phyloP scores from a whole-genome alignment of 2,113 vertebrate species.

The Alaudala cheleensis region DNA sequence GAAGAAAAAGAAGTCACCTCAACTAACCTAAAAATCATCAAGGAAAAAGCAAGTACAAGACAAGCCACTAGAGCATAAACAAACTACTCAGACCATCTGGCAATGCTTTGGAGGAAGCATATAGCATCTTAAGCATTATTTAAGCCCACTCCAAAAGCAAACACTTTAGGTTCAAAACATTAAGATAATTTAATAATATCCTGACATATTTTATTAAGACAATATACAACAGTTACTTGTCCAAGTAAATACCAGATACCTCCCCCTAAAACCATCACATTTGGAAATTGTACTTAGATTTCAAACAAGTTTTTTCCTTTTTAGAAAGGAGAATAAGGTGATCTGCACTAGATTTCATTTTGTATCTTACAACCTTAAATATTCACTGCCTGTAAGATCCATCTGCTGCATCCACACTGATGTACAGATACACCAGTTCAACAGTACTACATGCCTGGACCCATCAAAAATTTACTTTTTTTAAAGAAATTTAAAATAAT shows the following conservation, averaged over 20 bases:
- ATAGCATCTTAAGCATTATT: background rate
- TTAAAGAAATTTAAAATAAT: background rate
- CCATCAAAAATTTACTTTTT: background rate
- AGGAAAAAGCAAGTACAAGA: background rate
- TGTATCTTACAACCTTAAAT: background rate
- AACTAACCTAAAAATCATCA: background rate
- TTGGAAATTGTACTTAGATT: background rate
- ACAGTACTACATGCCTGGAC: rapidly evolving
- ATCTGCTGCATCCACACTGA: background rate
- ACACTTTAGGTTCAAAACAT: background rate
- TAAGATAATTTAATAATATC: background rate
- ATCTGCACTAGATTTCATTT: background rate
- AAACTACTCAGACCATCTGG: background rate
- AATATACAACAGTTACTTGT: background rate
- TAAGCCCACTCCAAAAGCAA: background rate
- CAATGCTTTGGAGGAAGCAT: background rate
- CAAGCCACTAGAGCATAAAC: background rate
- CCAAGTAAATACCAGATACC: background rate
- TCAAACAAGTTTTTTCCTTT: background rate
- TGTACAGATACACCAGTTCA: background rate
- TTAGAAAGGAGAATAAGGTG: background rate
- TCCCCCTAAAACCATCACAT: background rate
- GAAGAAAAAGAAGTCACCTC: background rate
- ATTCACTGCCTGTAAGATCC: background rate
- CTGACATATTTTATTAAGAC: background rate